Conservation (phyloP, 2,797 vertebrate genomes). For the Tiaroga cobitis region DNA sequence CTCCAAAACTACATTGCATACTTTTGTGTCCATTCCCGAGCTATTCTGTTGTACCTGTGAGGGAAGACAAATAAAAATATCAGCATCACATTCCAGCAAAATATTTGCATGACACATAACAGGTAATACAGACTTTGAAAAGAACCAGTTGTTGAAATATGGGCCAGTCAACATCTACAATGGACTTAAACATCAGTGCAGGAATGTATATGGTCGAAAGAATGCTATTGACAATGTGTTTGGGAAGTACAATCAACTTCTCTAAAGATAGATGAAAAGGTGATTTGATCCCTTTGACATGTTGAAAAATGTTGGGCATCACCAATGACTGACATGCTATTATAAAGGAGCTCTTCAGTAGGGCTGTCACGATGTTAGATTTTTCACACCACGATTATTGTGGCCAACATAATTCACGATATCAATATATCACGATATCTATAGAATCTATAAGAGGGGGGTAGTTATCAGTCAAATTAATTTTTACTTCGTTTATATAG, state of each 20-base stretch:
- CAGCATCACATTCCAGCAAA: neutral
- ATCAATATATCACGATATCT: no score
- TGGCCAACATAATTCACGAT: no score
- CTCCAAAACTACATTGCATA: conserved; percentile 98
- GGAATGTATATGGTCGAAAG: neutral
- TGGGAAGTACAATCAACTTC: neutral
- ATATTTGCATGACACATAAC: neutral
- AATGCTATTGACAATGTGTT: neutral
- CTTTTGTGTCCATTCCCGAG: conserved; percentile 99
- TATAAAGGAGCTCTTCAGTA: neutral
- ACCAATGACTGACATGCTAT: no score
- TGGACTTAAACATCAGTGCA: neutral
- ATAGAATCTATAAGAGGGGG: no score
- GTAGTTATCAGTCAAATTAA: no score
- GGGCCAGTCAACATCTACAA: neutral
- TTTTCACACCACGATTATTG: no score
- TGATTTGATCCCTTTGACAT: no score
- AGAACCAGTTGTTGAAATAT: neutral
- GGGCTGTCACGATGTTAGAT: no score
- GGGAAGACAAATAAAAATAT: conserved; percentile 61
- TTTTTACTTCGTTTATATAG: no score
- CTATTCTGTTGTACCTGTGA: conserved; percentile 99
- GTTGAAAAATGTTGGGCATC: neutral
- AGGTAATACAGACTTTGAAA: neutral
- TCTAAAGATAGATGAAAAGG: neutral